A percentile compares a stretch with the other conserved stretches of the same genome.
phyloP scores from a whole-genome alignment of 1,140 invertebrate genomes.

The Heliconius nattereri region DNA sequence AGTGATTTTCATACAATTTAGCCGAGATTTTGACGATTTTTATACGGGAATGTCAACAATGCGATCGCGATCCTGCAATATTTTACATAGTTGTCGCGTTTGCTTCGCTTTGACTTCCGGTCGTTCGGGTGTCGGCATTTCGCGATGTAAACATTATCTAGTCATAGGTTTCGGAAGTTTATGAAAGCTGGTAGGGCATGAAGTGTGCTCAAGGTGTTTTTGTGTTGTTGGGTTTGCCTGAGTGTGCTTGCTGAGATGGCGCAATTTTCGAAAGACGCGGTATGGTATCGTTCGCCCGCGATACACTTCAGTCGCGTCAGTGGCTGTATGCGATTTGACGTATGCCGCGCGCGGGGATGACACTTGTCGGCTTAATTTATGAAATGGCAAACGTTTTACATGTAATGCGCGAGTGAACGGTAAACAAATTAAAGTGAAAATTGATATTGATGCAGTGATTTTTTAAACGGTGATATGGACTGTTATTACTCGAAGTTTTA shows the following conservation, averaged over 20 bases:
- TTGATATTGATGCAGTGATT: slow-evolving; percentile 74
- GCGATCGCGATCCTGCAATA: slow-evolving; percentile 89
- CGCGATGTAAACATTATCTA: slow-evolving; percentile 81
- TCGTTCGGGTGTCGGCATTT: slow-evolving; percentile 80
- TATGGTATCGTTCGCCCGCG: slow-evolving; percentile 78
- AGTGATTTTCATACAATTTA: slow-evolving; percentile 82
- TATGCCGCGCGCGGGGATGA: slow-evolving; percentile 78
- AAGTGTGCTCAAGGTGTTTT: slow-evolving; percentile 79
- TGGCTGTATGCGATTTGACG: slow-evolving; percentile 80
- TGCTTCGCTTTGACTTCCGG: slow-evolving; percentile 83
- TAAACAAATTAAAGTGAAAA: slow-evolving; percentile 76
- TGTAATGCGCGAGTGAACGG: slow-evolving; percentile 75
- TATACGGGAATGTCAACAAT: slow-evolving; percentile 86
- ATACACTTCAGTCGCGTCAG: slow-evolving; percentile 80
- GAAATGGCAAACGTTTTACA: slow-evolving; percentile 78
- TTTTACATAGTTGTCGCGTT: slow-evolving; percentile 90
- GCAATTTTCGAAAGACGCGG: slow-evolving; percentile 82
- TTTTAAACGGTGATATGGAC: slow-evolving; percentile 75
- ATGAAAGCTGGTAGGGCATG: slow-evolving; percentile 68
- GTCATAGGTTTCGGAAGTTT: slow-evolving; percentile 73
- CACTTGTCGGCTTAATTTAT: slow-evolving; percentile 79
- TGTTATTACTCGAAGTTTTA: slow-evolving; percentile 81
- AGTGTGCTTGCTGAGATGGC: slow-evolving; percentile 80
- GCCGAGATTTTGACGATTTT: slow-evolving; percentile 81
- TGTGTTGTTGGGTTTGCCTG: slow-evolving; percentile 79